Base-by-base conservation (phyloP, 2,888 invertebrate genomes). In the Proisotoma minuta region DNA sequence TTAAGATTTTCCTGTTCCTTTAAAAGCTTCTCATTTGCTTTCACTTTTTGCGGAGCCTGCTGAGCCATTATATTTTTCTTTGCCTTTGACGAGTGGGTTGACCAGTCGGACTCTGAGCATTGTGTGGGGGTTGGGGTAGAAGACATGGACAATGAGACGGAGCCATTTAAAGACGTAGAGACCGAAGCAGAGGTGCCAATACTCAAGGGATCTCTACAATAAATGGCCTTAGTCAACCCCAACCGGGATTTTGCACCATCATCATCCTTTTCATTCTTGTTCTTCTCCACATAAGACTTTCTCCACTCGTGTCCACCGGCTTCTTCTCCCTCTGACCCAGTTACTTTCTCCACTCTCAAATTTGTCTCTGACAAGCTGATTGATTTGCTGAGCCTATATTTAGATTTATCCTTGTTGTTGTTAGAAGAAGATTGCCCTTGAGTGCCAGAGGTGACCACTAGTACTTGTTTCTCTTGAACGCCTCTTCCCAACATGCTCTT, bases 1-100 rank as follows among this genome's bases (percentile, higher is more conserved):
- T 68, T 68, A 29, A 69, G 53, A 52, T 71, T 73, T 51, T 71
- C 69, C 29, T 66, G 62, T 28, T 72, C 72, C 50, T 72, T 72
- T 20, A 68, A 27, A 5, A 67, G 47, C 59, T 72, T 72, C 24
- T 68, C 65, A 39, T 63, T 67, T 23, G 40, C 12, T 24, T 24
- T 22, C 12, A 40, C 18, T 26, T 59, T 60, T n/a, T 61, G 52
- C 23, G 58, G 39, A 5, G 63, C 66, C 22, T 43, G 49, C n/a
- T 27, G 39, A 10, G 51, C 20, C 23, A 43, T 34, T 40, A 20
- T 28, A 20, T 50, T 52, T 4, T 20, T 43, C 15, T 53, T 51
- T 8, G 23, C 24, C 50, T 24, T n/a, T 20, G 51, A 50, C 22
- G 29, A 29, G 22, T 23, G n/a, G 4, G 29, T 43, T 1, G 53